Base-by-base conservation (phyloP, 2,797 vertebrate genomes). In the Botia almorhae region DNA sequence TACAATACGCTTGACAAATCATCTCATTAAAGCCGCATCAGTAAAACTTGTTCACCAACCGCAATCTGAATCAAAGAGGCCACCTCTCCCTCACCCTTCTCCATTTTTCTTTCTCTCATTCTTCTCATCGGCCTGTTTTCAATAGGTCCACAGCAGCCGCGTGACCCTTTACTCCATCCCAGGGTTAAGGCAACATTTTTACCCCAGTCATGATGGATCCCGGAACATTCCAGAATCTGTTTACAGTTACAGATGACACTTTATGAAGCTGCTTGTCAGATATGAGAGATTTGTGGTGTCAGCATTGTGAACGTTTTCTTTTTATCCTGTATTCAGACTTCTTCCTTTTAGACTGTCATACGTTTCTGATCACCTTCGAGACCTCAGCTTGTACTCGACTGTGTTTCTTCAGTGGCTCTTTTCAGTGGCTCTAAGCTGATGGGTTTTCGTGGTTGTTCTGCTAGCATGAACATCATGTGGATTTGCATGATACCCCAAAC, bases 201-300 rank as follows among this genome's bases (percentile, higher is more conserved):
- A 10, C 33, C 29, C 80, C 69, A 33, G 64, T 72, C 73, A 19
- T 89, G 90, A 91, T 90, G 79, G 83, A 92, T 91, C 86, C 81
- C 33, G 55, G 36, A 70, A 89, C 88, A 88, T 93, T 90, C 89
- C 86, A 53, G 69, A 46, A 87, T 89, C 89, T 89, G 86, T 89
- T 91, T 85, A 87, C 69, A 67, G 81, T 86, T 81, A 83, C 50
- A 81, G 50, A 21, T 81, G 36, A 83, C 0, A 33, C 56, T 74
- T 87, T 81, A 81, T 87, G 85, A 78, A 87, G 69, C 75, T 86
- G 80, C 84, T 87, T 89, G 80, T 86, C 78, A 85, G 82, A 82
- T 61, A 74, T 83, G 84, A 85, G 82, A 83, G 87, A 90, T 88
- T 81, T 86, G 71, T 71, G 69, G 81, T 7, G 17, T 78, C 67